Evolutionary conservation across 2,888 invertebrate genomes (phyloP).

Genomic region (Danaus chrysippus): DNA sequence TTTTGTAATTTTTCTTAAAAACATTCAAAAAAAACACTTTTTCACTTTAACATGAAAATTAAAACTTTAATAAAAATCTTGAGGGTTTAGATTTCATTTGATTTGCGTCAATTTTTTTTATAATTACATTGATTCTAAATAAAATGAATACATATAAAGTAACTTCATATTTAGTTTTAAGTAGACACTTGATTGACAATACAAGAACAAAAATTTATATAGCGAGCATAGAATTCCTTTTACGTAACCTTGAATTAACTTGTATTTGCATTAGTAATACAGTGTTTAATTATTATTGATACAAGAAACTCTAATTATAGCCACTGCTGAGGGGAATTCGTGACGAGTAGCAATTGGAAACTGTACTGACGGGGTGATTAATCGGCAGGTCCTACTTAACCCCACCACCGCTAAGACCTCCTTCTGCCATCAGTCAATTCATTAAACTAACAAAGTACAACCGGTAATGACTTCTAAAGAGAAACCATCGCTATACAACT

Average conservation of each 20-base stretch:
- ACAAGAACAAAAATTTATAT: too few species aligned
- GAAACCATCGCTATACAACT: constrained; percentile 53
- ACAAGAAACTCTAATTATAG: constrained; percentile 34
- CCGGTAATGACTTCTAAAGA: constrained; percentile 72
- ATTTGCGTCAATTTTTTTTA: too few species aligned
- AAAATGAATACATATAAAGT: too few species aligned
- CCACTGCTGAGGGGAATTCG: constrained; percentile 53
- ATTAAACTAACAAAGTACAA: constrained; percentile 77
- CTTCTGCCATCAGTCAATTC: constrained; percentile 77
- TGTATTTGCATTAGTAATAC: neutral
- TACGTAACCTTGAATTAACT: constrained; percentile 2
- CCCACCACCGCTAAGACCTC: constrained; percentile 72
- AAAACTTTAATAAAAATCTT: too few species aligned
- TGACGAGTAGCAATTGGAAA: constrained; percentile 73
- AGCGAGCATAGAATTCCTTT: neutral
- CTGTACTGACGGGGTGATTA: constrained; percentile 75
- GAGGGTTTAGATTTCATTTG: too few species aligned
- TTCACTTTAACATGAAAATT: too few species aligned
- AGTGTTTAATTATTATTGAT: constrained; percentile 25
- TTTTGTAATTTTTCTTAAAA: too few species aligned
- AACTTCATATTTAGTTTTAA: too few species aligned
- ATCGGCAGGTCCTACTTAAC: constrained; percentile 76
- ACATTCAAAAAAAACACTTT: too few species aligned
- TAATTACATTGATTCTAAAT: too few species aligned
- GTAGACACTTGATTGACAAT: too few species aligned